Evolutionary conservation across 2,797 vertebrate species (phyloP).

Genomic region (Perdix hodgsoniae): DNA sequence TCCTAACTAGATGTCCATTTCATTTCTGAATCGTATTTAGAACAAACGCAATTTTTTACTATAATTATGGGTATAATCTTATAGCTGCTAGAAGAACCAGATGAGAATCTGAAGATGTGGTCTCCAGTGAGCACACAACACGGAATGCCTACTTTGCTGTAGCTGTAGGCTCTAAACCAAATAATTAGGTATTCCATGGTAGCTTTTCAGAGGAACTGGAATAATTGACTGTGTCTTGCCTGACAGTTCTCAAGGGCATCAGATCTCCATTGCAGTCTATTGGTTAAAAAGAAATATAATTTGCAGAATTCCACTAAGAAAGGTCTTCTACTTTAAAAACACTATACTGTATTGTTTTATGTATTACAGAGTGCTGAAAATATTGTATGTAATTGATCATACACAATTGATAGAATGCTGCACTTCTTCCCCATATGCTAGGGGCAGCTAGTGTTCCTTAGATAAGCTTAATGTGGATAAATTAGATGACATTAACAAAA

Average conservation of each 20-base stretch:
- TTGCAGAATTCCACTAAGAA: neutral
- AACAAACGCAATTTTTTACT: neutral
- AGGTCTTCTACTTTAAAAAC: neutral
- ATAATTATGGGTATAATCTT: neutral
- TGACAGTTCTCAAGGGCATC: neutral
- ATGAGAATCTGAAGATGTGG: neutral
- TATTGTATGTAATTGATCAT: neutral
- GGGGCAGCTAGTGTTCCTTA: conserved; percentile 39
- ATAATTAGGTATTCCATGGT: neutral
- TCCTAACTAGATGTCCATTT: neutral
- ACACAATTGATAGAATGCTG: neutral
- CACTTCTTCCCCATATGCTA: neutral
- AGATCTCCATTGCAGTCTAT: neutral
- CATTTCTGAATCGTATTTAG: neutral
- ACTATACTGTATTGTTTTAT: neutral
- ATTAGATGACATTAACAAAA: neutral
- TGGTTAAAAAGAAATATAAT: conserved; percentile 10
- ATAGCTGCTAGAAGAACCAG: neutral
- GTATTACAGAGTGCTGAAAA: neutral
- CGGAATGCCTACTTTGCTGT: neutral
- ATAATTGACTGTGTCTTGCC: neutral
- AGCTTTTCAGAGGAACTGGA: neutral
- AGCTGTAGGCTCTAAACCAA: neutral
- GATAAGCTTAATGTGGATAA: neutral
- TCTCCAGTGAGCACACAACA: neutral